phyloP scores from a whole-genome alignment of 2,888 invertebrate genomes.

The Nephrocerus scutellatus region DNA sequence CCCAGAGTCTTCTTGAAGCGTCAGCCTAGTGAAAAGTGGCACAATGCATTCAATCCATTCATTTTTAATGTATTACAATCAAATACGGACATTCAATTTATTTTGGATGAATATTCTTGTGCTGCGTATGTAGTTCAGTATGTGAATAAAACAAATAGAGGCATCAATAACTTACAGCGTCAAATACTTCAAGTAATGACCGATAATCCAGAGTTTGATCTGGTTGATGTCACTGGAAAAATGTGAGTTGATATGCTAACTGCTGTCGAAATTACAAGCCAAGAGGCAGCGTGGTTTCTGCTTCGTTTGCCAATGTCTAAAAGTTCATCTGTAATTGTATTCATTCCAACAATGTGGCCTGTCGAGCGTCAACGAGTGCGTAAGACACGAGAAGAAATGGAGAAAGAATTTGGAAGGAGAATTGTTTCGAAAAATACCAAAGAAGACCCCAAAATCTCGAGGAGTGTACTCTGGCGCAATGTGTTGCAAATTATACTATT shows the following conservation, averaged over 20 bases:
- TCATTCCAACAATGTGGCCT: background rate
- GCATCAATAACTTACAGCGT: background rate
- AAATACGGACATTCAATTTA: slow-evolving; percentile 6
- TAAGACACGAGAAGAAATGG: background rate
- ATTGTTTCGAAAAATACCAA: background rate
- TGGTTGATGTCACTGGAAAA: background rate
- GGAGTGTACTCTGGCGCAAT: background rate
- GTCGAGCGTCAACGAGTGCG: background rate
- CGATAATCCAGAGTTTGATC: slow-evolving; percentile 6
- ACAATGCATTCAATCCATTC: slow-evolving; percentile 6
- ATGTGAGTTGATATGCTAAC: background rate
- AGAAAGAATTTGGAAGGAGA: background rate
- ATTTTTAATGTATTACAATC: slow-evolving; percentile 1
- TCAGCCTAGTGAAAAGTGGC: slow-evolving; percentile 1
- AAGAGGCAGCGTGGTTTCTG: slow-evolving; percentile 2
- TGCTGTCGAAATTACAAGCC: background rate
- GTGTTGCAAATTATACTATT: too few relatives aligned
- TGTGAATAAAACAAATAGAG: slow-evolving; percentile 5
- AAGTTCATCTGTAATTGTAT: background rate
- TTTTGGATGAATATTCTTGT: slow-evolving; percentile 1
- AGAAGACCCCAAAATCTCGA: background rate
- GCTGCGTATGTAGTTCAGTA: too few relatives aligned
- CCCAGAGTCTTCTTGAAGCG: background rate
- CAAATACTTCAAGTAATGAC: slow-evolving; percentile 1
- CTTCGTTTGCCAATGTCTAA: slow-evolving; percentile 1